phyloP scores from a whole-genome alignment of 2,888 invertebrate genomes.

The Xylophagus ater region DNA sequence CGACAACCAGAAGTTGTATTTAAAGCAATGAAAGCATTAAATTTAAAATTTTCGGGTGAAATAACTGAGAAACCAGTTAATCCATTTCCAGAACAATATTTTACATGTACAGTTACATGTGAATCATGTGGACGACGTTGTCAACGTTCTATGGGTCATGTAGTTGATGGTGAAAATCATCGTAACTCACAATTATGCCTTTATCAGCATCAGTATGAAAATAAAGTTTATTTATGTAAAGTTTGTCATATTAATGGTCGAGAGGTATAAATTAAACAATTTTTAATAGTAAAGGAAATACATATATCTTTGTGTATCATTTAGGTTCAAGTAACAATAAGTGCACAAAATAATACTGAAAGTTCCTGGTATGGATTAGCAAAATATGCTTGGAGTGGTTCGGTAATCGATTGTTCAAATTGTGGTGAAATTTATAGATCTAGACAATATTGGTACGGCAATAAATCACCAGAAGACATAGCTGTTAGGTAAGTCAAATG shows the following conservation, averaged over 20 bases:
- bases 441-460: slow-evolving; percentile 71
- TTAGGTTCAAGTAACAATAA: slow-evolving; percentile 28
- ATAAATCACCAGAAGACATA: slow-evolving; percentile 57
- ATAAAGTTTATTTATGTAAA: slow-evolving; percentile 53
- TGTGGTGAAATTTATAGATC: slow-evolving; percentile 50
- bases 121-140: slow-evolving; percentile 56
- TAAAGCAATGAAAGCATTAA: slow-evolving; percentile 57
- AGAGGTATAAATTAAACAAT: slow-evolving; percentile 29
- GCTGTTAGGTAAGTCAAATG: slow-evolving; percentile 41
- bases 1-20: slow-evolving; percentile 56
- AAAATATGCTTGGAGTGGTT: slow-evolving; percentile 68
- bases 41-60: slow-evolving; percentile 62
- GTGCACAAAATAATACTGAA: slow-evolving; percentile 28
- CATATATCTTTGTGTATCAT: neutral
- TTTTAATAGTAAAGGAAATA: slow-evolving; percentile 1
- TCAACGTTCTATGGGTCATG: slow-evolving; percentile 55
- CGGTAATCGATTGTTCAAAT: slow-evolving; percentile 61
- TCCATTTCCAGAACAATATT: slow-evolving; percentile 67
- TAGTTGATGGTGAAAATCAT: slow-evolving; percentile 50
- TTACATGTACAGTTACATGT: slow-evolving; percentile 61
- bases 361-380: slow-evolving; percentile 57
- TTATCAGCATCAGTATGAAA: slow-evolving; percentile 67
- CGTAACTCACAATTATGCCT: slow-evolving; percentile 37
- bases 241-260: slow-evolving; percentile 49
- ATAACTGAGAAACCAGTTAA: slow-evolving; percentile 49